Percentiles rank a stretch among this genome's conserved stretches.
phyloP scores from a whole-genome alignment of 1,140 invertebrate genomes.

The Camponotus floridanus region DNA sequence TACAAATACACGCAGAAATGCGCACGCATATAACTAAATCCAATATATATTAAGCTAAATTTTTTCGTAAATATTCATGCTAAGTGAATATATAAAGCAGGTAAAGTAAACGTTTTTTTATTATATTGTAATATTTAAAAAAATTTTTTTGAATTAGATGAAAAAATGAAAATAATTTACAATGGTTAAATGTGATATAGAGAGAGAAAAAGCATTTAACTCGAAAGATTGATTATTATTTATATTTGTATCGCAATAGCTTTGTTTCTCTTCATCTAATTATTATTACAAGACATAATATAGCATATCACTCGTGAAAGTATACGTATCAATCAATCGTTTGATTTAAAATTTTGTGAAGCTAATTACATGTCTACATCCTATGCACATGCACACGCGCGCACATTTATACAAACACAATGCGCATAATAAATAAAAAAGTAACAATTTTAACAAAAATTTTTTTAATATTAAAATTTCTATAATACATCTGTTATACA shows the following conservation, averaged over 20 bases:
- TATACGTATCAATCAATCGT: neutral
- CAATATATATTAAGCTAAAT: neutral
- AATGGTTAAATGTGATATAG: conserved; percentile 49
- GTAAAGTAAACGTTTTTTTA: neutral
- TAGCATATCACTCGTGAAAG: neutral
- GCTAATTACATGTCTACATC: neutral
- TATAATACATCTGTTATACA: neutral
- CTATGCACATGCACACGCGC: neutral
- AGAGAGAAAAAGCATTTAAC: neutral
- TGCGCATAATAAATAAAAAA: no score
- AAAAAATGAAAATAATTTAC: conserved; percentile 44
- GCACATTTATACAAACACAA: neutral
- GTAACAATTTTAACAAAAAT: conserved; percentile 6
- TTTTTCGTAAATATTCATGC: conserved; percentile 2
- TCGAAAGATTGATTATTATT: neutral
- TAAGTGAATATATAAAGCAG: neutral
- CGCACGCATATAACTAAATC: neutral
- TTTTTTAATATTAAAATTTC: conserved; percentile 40
- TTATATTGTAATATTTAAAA: conserved; percentile 1
- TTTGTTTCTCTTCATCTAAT: conserved; percentile 8
- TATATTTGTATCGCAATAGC: neutral
- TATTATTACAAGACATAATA: neutral
- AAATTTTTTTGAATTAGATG: neutral
- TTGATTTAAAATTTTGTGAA: neutral
- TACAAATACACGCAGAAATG: neutral